Conservation (phyloP, 2,797 vertebrate genomes). For the Mallotus villosus region DNA sequence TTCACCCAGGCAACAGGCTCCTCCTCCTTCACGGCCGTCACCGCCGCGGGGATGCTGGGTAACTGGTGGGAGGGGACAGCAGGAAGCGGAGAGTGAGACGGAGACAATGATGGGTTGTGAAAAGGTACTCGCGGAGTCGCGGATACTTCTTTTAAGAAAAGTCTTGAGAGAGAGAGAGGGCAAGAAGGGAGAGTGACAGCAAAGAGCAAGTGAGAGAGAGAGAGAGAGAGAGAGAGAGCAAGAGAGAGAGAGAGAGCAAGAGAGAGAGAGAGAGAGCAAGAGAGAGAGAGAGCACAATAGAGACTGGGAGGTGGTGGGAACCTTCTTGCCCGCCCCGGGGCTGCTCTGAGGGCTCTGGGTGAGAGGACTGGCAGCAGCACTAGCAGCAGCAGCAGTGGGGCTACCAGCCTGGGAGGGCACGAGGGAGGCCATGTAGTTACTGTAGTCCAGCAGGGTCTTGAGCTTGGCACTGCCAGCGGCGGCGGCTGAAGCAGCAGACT, state of each 20-base stretch:
- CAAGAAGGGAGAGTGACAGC: too few species aligned
- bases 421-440: conserved; percentile 87
- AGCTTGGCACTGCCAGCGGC: conserved; percentile 57
- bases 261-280: too few species aligned
- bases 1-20: conserved; percentile 91
- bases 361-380: conserved; percentile 68
- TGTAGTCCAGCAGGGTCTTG: conserved; percentile 87
- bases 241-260: too few species aligned
- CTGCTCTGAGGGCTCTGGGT: conserved; percentile 86
- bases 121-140: neutral
- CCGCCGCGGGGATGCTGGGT: conserved; percentile 52
- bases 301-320: conserved; percentile 43
- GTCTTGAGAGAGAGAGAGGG: too few species aligned
- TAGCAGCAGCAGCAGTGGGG: conserved; percentile 43
- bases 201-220: too few species aligned
- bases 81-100: neutral
- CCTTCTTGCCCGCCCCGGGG: conserved; percentile 89
- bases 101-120: neutral
- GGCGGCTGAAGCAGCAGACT: conserved; percentile 53
- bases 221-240: too few species aligned
- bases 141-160: too few species aligned
- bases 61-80: conserved; percentile 66
- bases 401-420: conserved; percentile 75
- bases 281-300: too few species aligned
- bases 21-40: conserved; percentile 62